Conservation (phyloP, 2,113 vertebrate species). For the human (Homo sapiens) region DNA sequence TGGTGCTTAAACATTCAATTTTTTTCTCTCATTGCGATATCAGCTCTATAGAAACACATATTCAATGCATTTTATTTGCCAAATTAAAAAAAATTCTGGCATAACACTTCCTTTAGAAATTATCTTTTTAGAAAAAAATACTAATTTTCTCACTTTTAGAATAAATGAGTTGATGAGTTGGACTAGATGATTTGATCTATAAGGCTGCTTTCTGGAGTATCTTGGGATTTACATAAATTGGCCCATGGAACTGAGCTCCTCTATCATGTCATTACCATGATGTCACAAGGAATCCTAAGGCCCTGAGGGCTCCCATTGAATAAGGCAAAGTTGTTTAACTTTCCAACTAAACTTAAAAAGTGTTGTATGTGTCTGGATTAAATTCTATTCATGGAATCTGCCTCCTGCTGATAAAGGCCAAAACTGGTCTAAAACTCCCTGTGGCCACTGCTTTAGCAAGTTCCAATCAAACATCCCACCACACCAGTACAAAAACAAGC, state of each 20-base stretch:
- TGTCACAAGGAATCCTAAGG: conserved; percentile 34
- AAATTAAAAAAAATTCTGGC: conserved; percentile 31
- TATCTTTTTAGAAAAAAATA: not conserved
- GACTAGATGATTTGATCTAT: not conserved
- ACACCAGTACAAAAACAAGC: conserved; percentile 29
- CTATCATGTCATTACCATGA: conserved; percentile 34
- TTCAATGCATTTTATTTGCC: not conserved
- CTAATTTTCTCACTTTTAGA: not conserved
- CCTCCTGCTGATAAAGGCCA: conserved; percentile 44
- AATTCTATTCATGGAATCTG: conserved; percentile 59
- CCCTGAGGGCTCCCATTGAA: not conserved
- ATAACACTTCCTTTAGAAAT: not conserved
- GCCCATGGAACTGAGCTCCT: not conserved
- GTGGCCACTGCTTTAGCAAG: conserved; percentile 40
- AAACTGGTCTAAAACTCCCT: conserved; percentile 39
- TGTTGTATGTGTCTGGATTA: conserved; percentile 47
- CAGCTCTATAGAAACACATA: not conserved
- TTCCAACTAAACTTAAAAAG: conserved; percentile 66
- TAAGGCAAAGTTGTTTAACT: conserved; percentile 47
- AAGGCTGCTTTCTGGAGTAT: not conserved
- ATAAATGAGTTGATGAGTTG: not conserved
- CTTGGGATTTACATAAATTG: not conserved
- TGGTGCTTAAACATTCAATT: not conserved
- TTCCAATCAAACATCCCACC: conserved; percentile 44
- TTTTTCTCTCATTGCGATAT: not conserved